Evolutionary conservation across 2,113 vertebrate species (phyloP), one percentile per base, ranked within the genome.

Genomic region (Semicossyphus pulcher): DNA sequence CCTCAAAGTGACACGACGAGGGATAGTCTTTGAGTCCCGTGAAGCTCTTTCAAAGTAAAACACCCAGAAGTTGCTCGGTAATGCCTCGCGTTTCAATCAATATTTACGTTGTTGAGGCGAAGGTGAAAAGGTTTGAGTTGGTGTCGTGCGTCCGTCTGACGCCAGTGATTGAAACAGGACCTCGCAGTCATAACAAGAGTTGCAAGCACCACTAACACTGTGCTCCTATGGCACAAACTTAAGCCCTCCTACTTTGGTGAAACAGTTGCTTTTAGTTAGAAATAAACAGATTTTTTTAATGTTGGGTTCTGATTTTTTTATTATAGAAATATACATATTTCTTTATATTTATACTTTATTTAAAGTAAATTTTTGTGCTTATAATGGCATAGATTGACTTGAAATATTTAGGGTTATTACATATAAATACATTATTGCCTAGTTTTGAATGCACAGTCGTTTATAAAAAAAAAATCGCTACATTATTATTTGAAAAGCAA

Each of bases 111-210:
- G 71, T 62, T 70, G 15, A 1, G 29, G 61, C 48, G 85, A 86
- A 89, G 69, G 80, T 84, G 83, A 82, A 78, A 81, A 14, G 81
- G 41, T 75, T 73, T 76, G 82, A 70, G 66, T 80, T 32, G 53
- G 65, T 69, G 83, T 58, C 79, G 61, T 75, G 90, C 91, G 93
- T 67, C 93, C 78, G 92, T 74, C 72, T 93, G 94, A 95, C 93
- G 94, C 94, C 95, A 95, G 83, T 83, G 49, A 68, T 60, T 94
- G 94, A 94, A 96, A 96, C 92, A 78, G 89, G 93, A 95, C 81
- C 82, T 89, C 65, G 10, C 59, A 88, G 53, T 84, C 82, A 91
- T 53, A 88, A 83, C 92, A 87, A 92, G 91, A 91, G 93, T 91
- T 81, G 87, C 90, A 61, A 79, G 69, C 76, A 89, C 91, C 91